Percentiles rank a stretch among this genome's conserved stretches.
phyloP scores from a whole-genome alignment of 2,113 vertebrate genomes.

The Prunella fulvescens region DNA sequence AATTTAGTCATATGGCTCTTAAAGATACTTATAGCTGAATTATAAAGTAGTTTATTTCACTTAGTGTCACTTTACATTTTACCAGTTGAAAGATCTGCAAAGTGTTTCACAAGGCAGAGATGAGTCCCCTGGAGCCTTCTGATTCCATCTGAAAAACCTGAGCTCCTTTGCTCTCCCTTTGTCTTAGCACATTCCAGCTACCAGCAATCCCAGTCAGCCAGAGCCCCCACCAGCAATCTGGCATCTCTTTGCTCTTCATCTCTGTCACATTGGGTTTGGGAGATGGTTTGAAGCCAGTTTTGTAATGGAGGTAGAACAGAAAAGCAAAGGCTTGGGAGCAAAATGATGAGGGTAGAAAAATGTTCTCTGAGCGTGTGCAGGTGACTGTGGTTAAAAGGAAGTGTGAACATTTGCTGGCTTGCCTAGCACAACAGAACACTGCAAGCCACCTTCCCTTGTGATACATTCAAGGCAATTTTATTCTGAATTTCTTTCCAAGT shows the following conservation, averaged over 20 bases:
- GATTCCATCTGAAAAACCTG: background rate
- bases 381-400: constrained; percentile 44
- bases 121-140: background rate
- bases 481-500: constrained; percentile 27
- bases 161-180: background rate
- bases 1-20: background rate
- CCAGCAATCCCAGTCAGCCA: background rate
- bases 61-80: constrained; percentile 55
- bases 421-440: constrained; percentile 40
- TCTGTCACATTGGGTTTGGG: constrained; percentile 5
- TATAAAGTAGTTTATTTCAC: constrained; percentile 40
- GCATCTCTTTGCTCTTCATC: background rate
- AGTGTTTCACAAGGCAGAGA: background rate
- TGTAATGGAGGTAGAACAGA: background rate
- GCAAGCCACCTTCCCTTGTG: background rate
- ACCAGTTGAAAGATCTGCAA: constrained; percentile 26
- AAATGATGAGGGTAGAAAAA: constrained; percentile 14
- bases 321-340: background rate
- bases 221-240: constrained; percentile 16
- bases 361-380: constrained; percentile 13
- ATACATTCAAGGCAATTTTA: background rate
- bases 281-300: background rate
- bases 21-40: constrained; percentile 35
- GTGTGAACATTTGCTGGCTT: constrained; percentile 54
- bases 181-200: background rate